Conservation (phyloP, 2,888 invertebrate species). For the Noctuana brunneofusca region DNA sequence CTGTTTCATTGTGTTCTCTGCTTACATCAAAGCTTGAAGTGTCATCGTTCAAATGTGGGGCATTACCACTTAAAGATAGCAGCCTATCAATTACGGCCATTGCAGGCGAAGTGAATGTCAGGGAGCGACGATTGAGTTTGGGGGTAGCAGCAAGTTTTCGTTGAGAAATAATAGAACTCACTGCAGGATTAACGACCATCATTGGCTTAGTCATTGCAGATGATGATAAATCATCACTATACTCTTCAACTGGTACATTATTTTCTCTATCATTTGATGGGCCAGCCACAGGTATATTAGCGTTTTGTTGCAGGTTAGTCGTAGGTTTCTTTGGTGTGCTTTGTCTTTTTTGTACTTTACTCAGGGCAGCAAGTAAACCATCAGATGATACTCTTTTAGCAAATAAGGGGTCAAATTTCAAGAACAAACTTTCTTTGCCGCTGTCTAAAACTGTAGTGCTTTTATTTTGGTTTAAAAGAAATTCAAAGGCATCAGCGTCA, state of each 20-base stretch:
- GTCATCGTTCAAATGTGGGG: constrained; percentile 56
- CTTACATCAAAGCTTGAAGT: constrained; percentile 49
- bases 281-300: constrained; percentile 44
- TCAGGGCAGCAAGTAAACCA: constrained; percentile 61
- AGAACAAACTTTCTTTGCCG: constrained; percentile 75
- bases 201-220: constrained; percentile 69
- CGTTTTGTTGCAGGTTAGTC: constrained; percentile 33
- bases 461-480: constrained; percentile 71
- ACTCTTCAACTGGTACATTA: constrained; percentile 49
- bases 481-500: constrained; percentile 75
- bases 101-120: constrained; percentile 76
- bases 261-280: constrained; percentile 51
- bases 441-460: constrained; percentile 64
- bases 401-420: constrained; percentile 76
- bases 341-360: constrained; percentile 58
- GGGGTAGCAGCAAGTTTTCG: constrained; percentile 63
- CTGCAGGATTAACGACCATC: constrained; percentile 75
- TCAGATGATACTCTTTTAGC: constrained; percentile 67
- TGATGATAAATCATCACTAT: constrained; percentile 52
- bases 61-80: constrained; percentile 69
- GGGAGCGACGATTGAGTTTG: constrained; percentile 66
- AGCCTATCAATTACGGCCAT: constrained; percentile 80
- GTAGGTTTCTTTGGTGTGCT: constrained; percentile 61
- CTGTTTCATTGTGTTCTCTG: constrained; percentile 63
- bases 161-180: constrained; percentile 61